Base-by-base conservation (phyloP, 2,888 invertebrate genomes). In the Hedychridium roseum region DNA sequence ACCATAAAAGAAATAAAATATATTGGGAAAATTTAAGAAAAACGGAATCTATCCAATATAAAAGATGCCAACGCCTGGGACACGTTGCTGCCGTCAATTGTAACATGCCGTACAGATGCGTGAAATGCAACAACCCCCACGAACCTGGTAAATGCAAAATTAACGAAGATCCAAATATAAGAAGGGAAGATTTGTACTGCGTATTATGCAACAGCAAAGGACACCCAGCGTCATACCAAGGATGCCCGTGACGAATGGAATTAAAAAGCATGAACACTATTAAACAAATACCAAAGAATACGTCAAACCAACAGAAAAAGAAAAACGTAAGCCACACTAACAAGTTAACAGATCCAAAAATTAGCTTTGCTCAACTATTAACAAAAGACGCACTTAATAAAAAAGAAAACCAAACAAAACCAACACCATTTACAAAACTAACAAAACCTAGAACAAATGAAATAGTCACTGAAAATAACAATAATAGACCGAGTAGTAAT, bases 71-170 rank as follows among this genome's bases (percentile, higher is more conserved):
- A 23, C 18, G 20, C 11, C 5, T 38, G 11, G 38, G 23, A 11
- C 38, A 38, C 11, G 9, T 15, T n/a, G n/a, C n/a, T 9, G 14
- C 38, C 4, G 7, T 7, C n/a, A 38, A 38, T 38, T 23, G 38
- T 21, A 21, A 18, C 14, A 20, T 38, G 23, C 9, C 7, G n/a
- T 38, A 21, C 12, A 21, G 1, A 11, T 38, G 38, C 38, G 20
- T 38, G 4, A 38, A 38, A 21, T 38, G 38, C 35, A 16, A 5
- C 11, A 6, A 35, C 5, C 9, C 14, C 4, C 35, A 35, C 14
- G 9, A 14, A 9, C 35, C 35, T 6, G 16, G 18, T 11, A 14
- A 35, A 35, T 35, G 35, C 11, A 9, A 9, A 9, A 4, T 5
- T 6, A 31, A 5, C 31, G 14, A 4, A 5, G 11, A 11, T 31